Base-by-base conservation (phyloP, 2,888 invertebrate species). In the Arge pagana region DNA sequence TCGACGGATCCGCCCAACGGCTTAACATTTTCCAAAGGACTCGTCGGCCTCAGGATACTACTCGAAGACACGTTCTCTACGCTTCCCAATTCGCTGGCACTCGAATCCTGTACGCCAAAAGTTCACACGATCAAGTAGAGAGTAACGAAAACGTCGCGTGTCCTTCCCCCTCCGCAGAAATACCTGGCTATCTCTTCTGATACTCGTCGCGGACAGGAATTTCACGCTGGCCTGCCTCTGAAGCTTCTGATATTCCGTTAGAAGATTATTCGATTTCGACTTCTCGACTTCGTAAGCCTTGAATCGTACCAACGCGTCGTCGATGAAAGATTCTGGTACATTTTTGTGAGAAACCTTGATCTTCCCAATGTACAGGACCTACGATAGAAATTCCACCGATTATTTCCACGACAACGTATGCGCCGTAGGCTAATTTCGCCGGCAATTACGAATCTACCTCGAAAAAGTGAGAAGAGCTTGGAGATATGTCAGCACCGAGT, bases 301-400 rank as follows among this genome's bases (percentile, higher is more conserved):
- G 66, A 96, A 92, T 74, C 91, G 93, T 53, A 86, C 83, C 51
- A 96, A 78, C 1, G 95, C 92, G 71, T 95, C 94, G 70, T 96
- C 96, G 62, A 96, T 93, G 64, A 96, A 88, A 0, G 89, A 84
- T 60, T 91, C 90, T 1, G 93, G 90, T 1, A 93, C 88, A 71
- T 92, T 93, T 67, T 90, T 85, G 68, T 90, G 89, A 30, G 91
- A 89, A 62, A 94, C 90, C 60, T 90, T 86, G 40, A 94, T 93
- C 79, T 93, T 93, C 0, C 96, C 96, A 40, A 96, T 87, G 75
- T 96, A 96, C 58, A 95, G 80, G 3, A 93, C 92, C 87, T 92
- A 73, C 3, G 74, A 74, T 3, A 37, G 7, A 45, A 30, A 28
- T 49, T n/a, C n/a, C n/a, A n/a, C n/a, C n/a, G n/a, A n/a, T n/a